Base-by-base conservation (phyloP, 2,888 invertebrate genomes). In the Gordius sp. region DNA sequence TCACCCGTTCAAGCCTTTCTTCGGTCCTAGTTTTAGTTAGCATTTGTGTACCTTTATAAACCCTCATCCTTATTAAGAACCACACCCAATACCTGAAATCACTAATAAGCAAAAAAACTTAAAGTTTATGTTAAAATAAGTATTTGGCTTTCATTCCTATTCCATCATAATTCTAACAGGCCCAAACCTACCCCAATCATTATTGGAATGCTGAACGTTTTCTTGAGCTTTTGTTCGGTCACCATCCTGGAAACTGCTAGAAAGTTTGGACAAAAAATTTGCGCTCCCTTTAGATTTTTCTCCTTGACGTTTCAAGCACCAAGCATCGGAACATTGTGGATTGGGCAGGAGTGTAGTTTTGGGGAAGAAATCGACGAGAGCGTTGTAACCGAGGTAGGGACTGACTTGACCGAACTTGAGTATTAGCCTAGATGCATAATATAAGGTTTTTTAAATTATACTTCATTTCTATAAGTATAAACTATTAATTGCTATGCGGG, bases 341-440 rank as follows among this genome's bases (percentile, higher is more conserved):
- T 97, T 97, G 0, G 97, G 93, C 70, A 79, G 81, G 61, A 97
- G 74, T 1, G 73, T 74, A 82, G 87, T 84, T n/a, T 77, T 78
- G 0, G 97, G 93, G 67, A 99, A 97, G 73, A 82, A 93, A 68
- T 97, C 97, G 60, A 79, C 79, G 64, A 97, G 71, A 0, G 97
- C 93, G 69, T 83, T 91, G 72, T 97, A 97, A 1, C 93, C 97
- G 60, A 99, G 71, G 67, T 97, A 99, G 67, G 81, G 77, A 0
- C 81, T 80, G 18, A 91, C 87, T 59, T 77, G 75, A 1, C 97
- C 97, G 69, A 97, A 97, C 28, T 77, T 75, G 13, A 97, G 72
- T 60, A 97, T 73, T 69, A 81, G 81, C 68, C 89, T 79, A 69
- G 26, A 74, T 72, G 57, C 62, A 60, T 33, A 47, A 1, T 33